Evolutionary conservation across 2,888 invertebrate genomes (phyloP).

Genomic region (Himalopsyche japonica): DNA sequence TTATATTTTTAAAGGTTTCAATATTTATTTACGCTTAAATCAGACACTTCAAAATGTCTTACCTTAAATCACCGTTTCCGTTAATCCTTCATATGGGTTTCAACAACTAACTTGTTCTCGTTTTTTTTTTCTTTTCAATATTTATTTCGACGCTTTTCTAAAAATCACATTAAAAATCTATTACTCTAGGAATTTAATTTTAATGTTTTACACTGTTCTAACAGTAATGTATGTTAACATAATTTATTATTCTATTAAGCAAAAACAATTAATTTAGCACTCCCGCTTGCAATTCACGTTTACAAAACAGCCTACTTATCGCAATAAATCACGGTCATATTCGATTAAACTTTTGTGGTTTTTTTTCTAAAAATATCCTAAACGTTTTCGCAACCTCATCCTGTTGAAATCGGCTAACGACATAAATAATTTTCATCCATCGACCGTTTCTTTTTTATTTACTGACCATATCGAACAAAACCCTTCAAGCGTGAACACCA

Average conservation of each 20-base stretch:
- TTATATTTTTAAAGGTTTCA: too few relatives aligned
- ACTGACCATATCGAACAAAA: not conserved
- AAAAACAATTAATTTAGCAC: not conserved
- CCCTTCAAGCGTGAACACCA: not conserved
- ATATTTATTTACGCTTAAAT: too few relatives aligned
- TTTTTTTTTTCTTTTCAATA: too few relatives aligned
- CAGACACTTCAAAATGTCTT: too few relatives aligned
- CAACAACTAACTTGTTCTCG: too few relatives aligned
- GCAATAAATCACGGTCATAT: not conserved
- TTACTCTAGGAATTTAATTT: too few relatives aligned
- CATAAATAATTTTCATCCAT: not conserved
- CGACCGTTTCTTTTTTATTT: not conserved
- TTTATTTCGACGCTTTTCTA: too few relatives aligned
- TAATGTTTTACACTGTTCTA: too few relatives aligned
- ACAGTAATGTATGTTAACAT: not conserved
- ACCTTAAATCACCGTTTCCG: too few relatives aligned
- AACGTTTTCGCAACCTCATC: not conserved
- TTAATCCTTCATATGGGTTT: too few relatives aligned
- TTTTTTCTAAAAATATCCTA: not conserved
- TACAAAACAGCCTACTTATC: not conserved
- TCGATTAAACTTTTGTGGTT: not conserved
- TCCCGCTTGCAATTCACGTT: not conserved
- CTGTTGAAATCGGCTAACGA: not conserved
- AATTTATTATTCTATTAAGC: not conserved
- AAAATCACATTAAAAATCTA: too few relatives aligned